Base-by-base conservation (phyloP, 64 coral and sea anemone species). In the Montipora sp. region DNA sequence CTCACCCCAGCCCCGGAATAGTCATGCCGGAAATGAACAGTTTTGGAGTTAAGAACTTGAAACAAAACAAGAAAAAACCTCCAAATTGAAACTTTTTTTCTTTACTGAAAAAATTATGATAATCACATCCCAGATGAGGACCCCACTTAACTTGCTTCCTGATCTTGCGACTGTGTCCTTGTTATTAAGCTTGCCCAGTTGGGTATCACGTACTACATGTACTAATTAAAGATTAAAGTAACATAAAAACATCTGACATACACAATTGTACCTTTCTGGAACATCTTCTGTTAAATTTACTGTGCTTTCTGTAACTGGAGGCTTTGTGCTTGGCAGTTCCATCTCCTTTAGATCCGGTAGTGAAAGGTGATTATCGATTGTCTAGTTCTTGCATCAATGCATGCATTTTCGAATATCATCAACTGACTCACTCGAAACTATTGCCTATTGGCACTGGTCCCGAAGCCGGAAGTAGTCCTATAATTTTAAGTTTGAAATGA, bases 201-300 rank as follows among this genome's bases (percentile, higher is more conserved):
- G 51, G 1, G 59, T 63, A 16, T 36, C 27, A 36, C 27, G 27
- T 36, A 36, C n/a, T n/a, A n/a, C n/a, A n/a, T n/a, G n/a, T n/a
- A n/a, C n/a, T n/a, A n/a, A n/a, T n/a, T n/a, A n/a, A 36, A 36
- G 10, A 63, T 63, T 3, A 19, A 12, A 5, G 0, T 7, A 57
- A 12, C 9, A 3, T 15, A 63, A 14, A 71, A n/a, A 71, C 68
- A 71, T 23, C 0, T 4, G 10, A 63, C 59, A 16, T 15, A 14
- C 51, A 55, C 45, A 11, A 4, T 47, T 46, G 2, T 46, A 72
- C 82, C 82, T 49, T 72, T 85, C 43, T 2, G 12, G n/a, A 13
- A 67, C 65, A 85, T 85, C 65, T 85, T 85, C 82, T 72, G 82
- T 71, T 19, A 85, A 48, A 49, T 72, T 13, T 43, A 85, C 82